Evolutionary conservation across 2,797 vertebrate species (phyloP).

Genomic region (Erpetoichthys calabaricus): DNA sequence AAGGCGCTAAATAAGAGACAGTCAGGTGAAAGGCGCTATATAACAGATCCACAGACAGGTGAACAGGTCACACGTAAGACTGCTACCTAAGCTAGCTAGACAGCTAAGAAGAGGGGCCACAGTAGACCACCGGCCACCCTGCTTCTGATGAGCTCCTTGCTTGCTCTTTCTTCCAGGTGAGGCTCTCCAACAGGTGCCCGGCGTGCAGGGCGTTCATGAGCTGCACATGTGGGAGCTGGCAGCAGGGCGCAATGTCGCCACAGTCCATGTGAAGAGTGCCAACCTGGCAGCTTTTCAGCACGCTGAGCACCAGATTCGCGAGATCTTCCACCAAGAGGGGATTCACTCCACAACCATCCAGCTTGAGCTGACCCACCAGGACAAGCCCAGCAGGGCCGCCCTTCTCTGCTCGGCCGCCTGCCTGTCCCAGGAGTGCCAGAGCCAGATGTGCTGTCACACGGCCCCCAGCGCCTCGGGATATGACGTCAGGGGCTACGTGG

Average conservation of each 20-base stretch:
- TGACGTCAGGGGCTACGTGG: background rate
- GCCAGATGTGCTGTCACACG: conserved; percentile 43
- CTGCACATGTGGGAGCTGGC: conserved; percentile 62
- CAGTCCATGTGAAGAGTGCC: conserved; percentile 53
- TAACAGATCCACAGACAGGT: no score
- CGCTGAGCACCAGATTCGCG: conserved; percentile 36
- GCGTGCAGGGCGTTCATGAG: conserved; percentile 53
- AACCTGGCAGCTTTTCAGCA: conserved; percentile 25
- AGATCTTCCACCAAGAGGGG: conserved; percentile 50
- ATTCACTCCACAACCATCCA: conserved; percentile 65
- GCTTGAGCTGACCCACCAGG: conserved; percentile 40
- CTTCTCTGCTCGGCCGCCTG: conserved; percentile 40
- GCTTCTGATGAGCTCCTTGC: no score
- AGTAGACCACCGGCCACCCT: no score
- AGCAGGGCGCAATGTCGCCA: conserved; percentile 54
- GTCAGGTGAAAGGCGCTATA: no score
- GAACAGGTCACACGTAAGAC: no score
- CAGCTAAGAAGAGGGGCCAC: no score
- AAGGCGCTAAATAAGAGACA: no score
- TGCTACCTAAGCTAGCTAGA: no score
- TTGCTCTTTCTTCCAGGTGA: conserved; percentile 35
- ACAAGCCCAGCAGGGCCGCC: background rate
- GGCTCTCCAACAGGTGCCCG: conserved; percentile 34
- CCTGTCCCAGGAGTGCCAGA: conserved; percentile 37
- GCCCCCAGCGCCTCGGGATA: background rate